phyloP scores from a whole-genome alignment of 2,797 vertebrate species.

The Micrastur ruficollis region DNA sequence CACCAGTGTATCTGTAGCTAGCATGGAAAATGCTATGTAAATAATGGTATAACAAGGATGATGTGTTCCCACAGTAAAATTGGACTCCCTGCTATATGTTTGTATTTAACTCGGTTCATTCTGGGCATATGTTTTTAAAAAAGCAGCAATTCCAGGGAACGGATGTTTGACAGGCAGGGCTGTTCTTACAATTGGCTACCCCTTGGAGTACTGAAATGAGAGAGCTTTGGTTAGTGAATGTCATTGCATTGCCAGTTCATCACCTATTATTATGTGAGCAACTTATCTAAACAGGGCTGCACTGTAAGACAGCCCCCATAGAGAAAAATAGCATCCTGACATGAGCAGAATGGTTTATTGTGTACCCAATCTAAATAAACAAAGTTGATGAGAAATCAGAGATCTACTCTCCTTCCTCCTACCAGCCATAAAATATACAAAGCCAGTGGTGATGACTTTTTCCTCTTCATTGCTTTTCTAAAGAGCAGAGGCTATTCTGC shows the following conservation, averaged over 20 bases:
- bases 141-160: slow-evolving; percentile 1
- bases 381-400: background rate
- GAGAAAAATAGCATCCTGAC: slow-evolving; percentile 41
- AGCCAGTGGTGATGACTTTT: background rate
- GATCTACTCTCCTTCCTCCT: background rate
- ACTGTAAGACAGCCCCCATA: background rate
- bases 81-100: slow-evolving; percentile 33
- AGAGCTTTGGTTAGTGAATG: slow-evolving; percentile 19
- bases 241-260: slow-evolving; percentile 28
- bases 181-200: slow-evolving; percentile 15
- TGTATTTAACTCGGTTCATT: slow-evolving; percentile 39
- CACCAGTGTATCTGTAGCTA: background rate
- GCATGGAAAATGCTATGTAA: slow-evolving; percentile 31
- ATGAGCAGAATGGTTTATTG: background rate
- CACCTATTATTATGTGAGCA: background rate
- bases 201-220: slow-evolving; percentile 37
- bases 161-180: background rate
- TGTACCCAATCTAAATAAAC: slow-evolving; percentile 22
- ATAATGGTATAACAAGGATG: slow-evolving; percentile 12
- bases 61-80: slow-evolving; percentile 11
- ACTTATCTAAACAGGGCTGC: slow-evolving; percentile 15
- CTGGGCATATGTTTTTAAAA: background rate
- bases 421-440: background rate
- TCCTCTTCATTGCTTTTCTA: background rate
- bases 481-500: background rate